Percentiles rank a stretch among this genome's conserved stretches.
phyloP scores from a whole-genome alignment of 2,888 invertebrate genomes.

The Plebejus anna region DNA sequence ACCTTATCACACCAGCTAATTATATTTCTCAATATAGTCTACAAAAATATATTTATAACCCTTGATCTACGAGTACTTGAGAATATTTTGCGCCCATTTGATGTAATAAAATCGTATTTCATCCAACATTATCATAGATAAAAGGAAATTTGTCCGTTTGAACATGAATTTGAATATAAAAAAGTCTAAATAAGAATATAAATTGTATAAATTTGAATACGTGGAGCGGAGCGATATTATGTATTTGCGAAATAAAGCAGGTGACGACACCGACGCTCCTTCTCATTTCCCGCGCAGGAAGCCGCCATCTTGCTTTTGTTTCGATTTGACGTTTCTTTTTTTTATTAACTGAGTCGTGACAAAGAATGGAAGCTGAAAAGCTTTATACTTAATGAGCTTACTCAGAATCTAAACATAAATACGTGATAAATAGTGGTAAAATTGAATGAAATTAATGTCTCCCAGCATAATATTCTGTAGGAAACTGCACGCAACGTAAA shows the following conservation, averaged over 20 bases:
- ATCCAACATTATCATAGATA: conserved; percentile 7
- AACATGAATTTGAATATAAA: conserved; percentile 16
- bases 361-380: conserved; percentile 8
- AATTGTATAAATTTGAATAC: conserved; percentile 19
- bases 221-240: not conserved
- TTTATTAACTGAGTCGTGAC: not conserved
- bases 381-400: not conserved
- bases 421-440: not conserved
- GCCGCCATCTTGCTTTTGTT: conserved; percentile 31
- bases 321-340: conserved; percentile 22
- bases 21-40: not conserved
- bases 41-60: not conserved
- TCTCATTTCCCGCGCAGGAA: conserved; percentile 36
- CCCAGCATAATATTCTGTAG: too few species aligned
- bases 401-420: not conserved
- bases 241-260: conserved; percentile 8
- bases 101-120: not conserved
- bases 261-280: conserved; percentile 31
- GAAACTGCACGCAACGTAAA: not conserved
- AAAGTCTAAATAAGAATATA: conserved; percentile 17
- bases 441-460: not conserved
- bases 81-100: not conserved
- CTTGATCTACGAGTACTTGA: not conserved
- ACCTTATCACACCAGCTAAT: not conserved
- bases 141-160: conserved; percentile 6